Evolutionary conservation across 2,113 vertebrate genomes (phyloP).

Genomic region (Columba janthina): DNA sequence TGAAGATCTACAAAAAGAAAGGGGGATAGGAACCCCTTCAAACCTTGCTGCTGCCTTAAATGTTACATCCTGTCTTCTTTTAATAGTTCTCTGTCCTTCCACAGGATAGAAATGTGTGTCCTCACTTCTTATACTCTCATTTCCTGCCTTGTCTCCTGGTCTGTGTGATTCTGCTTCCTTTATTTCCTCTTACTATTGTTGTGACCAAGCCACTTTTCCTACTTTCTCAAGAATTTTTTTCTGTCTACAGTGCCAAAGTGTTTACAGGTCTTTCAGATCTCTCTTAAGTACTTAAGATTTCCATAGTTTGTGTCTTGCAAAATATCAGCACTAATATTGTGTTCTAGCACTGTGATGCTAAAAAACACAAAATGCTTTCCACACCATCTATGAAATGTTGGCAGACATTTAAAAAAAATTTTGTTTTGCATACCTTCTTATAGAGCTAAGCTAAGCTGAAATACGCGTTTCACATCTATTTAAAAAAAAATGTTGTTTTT

Average conservation of each 20-base stretch:
- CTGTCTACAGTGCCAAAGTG: background rate
- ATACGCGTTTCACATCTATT: background rate
- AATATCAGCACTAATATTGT: background rate
- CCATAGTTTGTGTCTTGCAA: background rate
- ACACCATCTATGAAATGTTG: background rate
- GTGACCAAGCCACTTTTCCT: constrained; percentile 2
- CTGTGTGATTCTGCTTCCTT: background rate
- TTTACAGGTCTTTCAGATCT: background rate
- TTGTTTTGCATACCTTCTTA: background rate
- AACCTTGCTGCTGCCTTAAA: background rate
- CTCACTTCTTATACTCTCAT: background rate
- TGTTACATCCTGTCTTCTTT: background rate
- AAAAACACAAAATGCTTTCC: background rate
- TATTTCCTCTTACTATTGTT: constrained; percentile 53
- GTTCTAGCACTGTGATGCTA: background rate
- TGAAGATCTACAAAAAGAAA: background rate
- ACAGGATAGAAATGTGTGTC: background rate
- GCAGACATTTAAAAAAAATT: background rate
- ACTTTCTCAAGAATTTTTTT: background rate
- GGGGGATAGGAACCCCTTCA: accelerated
- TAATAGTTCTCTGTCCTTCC: background rate
- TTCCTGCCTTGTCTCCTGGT: constrained; percentile 34
- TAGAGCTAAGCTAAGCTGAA: background rate
- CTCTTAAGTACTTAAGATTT: background rate
- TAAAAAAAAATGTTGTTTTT: background rate